phyloP scores from a whole-genome alignment of 2,797 vertebrate species.

The Characodon lateralis region DNA sequence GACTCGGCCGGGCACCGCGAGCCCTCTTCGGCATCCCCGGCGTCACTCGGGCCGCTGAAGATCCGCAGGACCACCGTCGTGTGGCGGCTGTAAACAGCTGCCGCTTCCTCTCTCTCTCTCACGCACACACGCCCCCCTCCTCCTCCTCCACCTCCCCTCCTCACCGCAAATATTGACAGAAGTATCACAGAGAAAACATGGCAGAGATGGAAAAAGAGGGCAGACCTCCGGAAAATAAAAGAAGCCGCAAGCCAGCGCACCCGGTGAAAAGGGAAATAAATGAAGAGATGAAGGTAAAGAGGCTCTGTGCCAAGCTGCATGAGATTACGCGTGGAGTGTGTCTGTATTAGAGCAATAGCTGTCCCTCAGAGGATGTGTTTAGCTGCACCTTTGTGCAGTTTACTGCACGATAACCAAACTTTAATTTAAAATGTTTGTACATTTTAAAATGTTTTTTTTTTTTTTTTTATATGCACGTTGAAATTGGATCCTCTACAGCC shows the following conservation, averaged over 20 bases:
- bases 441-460: slow-evolving; percentile 51
- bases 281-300: slow-evolving; percentile 98
- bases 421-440: slow-evolving; percentile 65
- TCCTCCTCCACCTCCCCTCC: slow-evolving; percentile 27
- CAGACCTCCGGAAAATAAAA: slow-evolving; percentile 99
- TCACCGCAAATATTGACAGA: slow-evolving; percentile 89
- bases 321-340: slow-evolving; percentile 77
- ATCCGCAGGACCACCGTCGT: slow-evolving; percentile 75
- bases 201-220: slow-evolving; percentile 99
- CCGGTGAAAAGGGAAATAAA: slow-evolving; percentile 98
- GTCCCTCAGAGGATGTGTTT: slow-evolving; percentile 59
- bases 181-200: slow-evolving; percentile 93
- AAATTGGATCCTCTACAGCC: slow-evolving; percentile 35
- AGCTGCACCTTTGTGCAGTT: slow-evolving; percentile 72
- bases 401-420: slow-evolving; percentile 79
- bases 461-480: slow-evolving; percentile 54
- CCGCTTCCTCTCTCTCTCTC: slow-evolving; percentile 46
- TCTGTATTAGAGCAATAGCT: slow-evolving; percentile 80
- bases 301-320: slow-evolving; percentile 62
- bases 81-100: slow-evolving; percentile 77
- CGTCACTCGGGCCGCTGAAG: slow-evolving; percentile 74
- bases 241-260: slow-evolving; percentile 97
- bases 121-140: slow-evolving; percentile 39
- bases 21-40: slow-evolving; percentile 80
- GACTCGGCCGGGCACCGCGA: slow-evolving; percentile 85